Conservation (phyloP, 2,888 invertebrate genomes). For the Orgyia antiqua region DNA sequence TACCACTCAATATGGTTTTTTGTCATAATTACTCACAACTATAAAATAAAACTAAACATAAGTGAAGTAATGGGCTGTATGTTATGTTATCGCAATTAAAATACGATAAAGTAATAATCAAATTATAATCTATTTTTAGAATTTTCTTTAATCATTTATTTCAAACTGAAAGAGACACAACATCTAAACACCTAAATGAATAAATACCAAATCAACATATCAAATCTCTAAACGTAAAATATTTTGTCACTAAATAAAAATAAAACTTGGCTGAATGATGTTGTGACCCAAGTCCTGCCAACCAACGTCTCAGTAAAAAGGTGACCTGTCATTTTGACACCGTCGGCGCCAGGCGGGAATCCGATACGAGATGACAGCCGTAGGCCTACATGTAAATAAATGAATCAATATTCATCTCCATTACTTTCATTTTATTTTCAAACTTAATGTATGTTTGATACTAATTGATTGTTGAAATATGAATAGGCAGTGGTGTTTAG, state of each 20-base stretch:
- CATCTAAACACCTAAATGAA: constrained; percentile 28
- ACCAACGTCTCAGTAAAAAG: constrained; percentile 39
- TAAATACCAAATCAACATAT: constrained; percentile 39
- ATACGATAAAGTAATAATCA: no score
- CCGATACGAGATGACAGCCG: constrained; percentile 46
- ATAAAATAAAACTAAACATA: no score
- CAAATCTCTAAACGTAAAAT: constrained; percentile 35
- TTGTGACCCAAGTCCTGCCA: constrained; percentile 45
- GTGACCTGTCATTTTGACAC: constrained; percentile 64
- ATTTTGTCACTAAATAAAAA: constrained; percentile 56
- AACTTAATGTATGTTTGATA: constrained; percentile 15
- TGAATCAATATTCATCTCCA: constrained; percentile 22
- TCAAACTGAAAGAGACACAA: no score
- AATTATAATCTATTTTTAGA: no score
- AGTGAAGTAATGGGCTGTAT: no score
- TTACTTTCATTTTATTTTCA: constrained; percentile 13
- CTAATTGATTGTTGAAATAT: constrained; percentile 22
- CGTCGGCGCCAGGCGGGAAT: constrained; percentile 60
- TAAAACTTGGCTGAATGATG: constrained; percentile 43
- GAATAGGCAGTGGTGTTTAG: background rate
- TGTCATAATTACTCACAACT: constrained; percentile 9
- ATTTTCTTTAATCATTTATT: no score
- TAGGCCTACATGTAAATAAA: constrained; percentile 55
- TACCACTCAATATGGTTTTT: constrained; percentile 11
- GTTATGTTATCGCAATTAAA: no score